These are phyloP conservation scores for Vulpes vulpes DNA, from an alignment of 2,113 vertebrate species.

Conservation along the genomic window DNA sequence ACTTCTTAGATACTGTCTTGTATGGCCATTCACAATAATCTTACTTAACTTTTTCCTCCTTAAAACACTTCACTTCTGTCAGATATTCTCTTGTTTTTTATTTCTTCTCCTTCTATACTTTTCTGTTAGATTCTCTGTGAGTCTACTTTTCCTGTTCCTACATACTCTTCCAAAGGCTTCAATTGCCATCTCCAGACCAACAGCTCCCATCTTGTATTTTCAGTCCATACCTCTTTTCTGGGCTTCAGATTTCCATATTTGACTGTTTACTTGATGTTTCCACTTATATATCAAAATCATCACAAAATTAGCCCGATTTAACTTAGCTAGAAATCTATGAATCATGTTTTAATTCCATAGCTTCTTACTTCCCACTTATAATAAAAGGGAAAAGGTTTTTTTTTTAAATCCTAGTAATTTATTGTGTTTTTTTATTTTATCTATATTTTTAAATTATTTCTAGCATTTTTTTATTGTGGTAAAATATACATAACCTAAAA, in stretches of 20 bases:
- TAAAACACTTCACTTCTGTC: neutral
- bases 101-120: neutral
- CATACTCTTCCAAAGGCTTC: neutral
- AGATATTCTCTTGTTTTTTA: neutral
- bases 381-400: neutral
- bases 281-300: neutral
- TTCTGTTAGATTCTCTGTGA: neutral
- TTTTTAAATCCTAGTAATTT: neutral
- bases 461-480: neutral
- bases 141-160: neutral
- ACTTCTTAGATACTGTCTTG: neutral
- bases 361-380: neutral
- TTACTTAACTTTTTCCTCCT: neutral
- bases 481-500: neutral
- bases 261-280: neutral
- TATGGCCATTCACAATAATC: neutral
- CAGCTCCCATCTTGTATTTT: neutral
- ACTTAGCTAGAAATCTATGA: neutral
- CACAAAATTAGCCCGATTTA: neutral
- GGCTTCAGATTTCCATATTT: neutral
- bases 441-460: neutral
- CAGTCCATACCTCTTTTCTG: neutral
- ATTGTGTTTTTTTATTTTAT: neutral
- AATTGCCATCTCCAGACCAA: neutral
- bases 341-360: neutral